These are phyloP conservation scores for Alentia gelatinosa DNA, from an alignment of 2,888 invertebrate species.

Conservation along the genomic window DNA sequence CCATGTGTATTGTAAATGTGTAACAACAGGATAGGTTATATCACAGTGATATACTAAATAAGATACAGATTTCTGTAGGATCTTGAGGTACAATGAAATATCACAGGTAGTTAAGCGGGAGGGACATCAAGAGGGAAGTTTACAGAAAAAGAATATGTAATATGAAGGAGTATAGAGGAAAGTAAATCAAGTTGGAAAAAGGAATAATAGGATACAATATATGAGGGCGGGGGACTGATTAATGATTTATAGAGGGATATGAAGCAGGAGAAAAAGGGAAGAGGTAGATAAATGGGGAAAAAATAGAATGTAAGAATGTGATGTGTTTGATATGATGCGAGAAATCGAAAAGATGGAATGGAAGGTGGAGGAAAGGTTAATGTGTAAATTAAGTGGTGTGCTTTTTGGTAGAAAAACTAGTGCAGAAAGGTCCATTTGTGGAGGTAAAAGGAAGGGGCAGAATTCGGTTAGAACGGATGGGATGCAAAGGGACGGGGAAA, in stretches of 20 bases:
- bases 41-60: too few relatives aligned
- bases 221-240: background rate
- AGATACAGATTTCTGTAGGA: too few relatives aligned
- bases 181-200: background rate
- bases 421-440: background rate
- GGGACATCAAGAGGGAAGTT: too few relatives aligned
- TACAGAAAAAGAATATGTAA: too few relatives aligned
- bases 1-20: too few relatives aligned
- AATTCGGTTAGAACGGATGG: background rate
- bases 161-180: background rate
- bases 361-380: background rate
- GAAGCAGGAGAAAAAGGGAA: background rate
- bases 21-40: too few relatives aligned
- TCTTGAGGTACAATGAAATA: too few relatives aligned
- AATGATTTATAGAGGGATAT: background rate
- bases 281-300: background rate
- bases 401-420: background rate
- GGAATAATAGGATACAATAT: background rate
- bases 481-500: background rate
- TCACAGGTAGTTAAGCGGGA: too few relatives aligned
- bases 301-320: background rate
- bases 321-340: background rate
- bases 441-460: background rate
- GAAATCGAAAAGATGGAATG: background rate
- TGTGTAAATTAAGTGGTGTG: background rate